Conservation (phyloP, 2,797 vertebrate species). For the Dallia pectoralis region DNA sequence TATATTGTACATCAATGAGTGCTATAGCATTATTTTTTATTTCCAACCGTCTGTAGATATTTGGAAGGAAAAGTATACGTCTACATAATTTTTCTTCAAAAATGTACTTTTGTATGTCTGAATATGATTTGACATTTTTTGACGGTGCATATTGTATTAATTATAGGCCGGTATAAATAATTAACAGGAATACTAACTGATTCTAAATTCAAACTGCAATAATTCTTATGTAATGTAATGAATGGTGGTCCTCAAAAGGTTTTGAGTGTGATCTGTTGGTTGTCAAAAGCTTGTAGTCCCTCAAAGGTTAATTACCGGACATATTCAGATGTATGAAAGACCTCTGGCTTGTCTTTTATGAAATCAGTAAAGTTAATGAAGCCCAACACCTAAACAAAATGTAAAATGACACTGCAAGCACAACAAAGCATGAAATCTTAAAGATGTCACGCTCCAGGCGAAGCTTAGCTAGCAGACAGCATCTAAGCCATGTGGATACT, state of each 20-base stretch:
- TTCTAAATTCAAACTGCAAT: no score
- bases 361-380: not conserved
- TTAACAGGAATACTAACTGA: no score
- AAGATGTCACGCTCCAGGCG: not conserved
- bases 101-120: no score
- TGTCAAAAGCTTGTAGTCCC: no score
- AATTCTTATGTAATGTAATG: no score
- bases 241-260: no score
- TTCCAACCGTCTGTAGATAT: not conserved
- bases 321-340: not conserved
- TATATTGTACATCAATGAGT: no score
- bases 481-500: constrained; percentile 10
- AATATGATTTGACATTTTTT: no score
- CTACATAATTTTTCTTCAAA: no score
- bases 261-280: no score
- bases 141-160: no score
- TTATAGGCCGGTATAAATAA: no score
- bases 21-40: not conserved
- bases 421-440: not conserved
- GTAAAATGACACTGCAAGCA: constrained; percentile 20
- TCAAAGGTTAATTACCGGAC: not conserved
- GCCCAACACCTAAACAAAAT: constrained; percentile 20
- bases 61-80: not conserved
- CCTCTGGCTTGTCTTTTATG: not conserved
- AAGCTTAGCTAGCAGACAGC: constrained; percentile 24